phyloP scores from a whole-genome alignment of 2,888 invertebrate genomes.

The Dastarcus helophoroides region DNA sequence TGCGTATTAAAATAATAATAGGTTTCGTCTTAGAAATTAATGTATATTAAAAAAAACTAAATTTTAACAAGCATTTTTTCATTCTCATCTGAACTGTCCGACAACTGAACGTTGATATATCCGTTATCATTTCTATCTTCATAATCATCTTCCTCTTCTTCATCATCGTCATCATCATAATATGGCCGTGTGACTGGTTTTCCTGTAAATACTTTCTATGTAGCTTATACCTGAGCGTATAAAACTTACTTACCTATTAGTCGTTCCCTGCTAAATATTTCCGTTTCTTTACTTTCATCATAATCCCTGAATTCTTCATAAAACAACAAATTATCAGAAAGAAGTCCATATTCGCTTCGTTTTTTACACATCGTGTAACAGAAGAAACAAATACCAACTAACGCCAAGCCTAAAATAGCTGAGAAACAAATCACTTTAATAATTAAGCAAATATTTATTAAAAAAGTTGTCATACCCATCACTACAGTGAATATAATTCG shows the following conservation, averaged over 20 bases:
- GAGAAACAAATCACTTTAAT: too few relatives aligned
- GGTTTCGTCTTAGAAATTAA: too few relatives aligned
- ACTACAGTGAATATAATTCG: constrained; percentile 64
- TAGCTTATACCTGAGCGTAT: too few relatives aligned
- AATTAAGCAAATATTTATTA: constrained; percentile 6
- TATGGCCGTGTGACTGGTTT: constrained; percentile 46
- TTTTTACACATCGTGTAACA: constrained; percentile 44
- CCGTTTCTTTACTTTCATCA: constrained; percentile 24
- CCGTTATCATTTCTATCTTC: constrained; percentile 21
- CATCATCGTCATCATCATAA: constrained; percentile 57
- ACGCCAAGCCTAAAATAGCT: constrained; percentile 45
- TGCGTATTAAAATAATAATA: too few relatives aligned
- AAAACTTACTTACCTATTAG: constrained; percentile 19
- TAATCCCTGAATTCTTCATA: constrained; percentile 21
- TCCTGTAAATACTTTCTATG: too few relatives aligned
- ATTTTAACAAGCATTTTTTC: constrained; percentile 14
- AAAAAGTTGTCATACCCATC: constrained; percentile 42
- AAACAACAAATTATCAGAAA: constrained; percentile 22
- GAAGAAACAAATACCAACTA: constrained; percentile 43
- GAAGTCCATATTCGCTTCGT: constrained; percentile 23
- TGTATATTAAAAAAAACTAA: too few relatives aligned
- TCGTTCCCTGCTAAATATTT: constrained; percentile 22
- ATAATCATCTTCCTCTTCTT: constrained; percentile 54
- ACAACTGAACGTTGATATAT: constrained; percentile 14
- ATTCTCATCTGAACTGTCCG: constrained; percentile 17